Evolutionary conservation across 2,113 vertebrate species (phyloP), one percentile per base, ranked within the genome.

Genomic region (Stegastes partitus): DNA sequence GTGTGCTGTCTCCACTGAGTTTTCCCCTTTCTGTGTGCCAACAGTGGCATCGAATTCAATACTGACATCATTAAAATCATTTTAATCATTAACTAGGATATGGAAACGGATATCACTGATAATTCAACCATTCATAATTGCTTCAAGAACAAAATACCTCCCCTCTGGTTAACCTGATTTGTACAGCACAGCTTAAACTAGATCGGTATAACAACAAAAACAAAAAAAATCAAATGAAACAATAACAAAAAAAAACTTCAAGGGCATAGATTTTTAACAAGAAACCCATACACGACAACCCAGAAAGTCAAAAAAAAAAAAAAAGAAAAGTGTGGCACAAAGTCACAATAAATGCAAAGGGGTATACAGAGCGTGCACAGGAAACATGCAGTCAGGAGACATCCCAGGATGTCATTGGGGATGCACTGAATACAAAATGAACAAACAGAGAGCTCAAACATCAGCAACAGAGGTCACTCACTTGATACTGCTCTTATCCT

Each of bases 401-500:
- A 79, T 81, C 86, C 69, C 50, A 18, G 59, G 34, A 72, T 74
- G 76, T 79, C 53, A 81, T 10, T 57, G 42, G 79, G 86, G 73
- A 85, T 49, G 66, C 71, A 78, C 37, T 22, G 47, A 85, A 57
- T 50, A 89, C 81, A 83, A 66, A 82, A 81, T 49, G 68, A 77
- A 87, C 61, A 82, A 77, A 75, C 80, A 81, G 53, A 82, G 50
- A 87, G 91, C 91, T 93, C 88, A 93, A 92, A 92, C 89, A 73
- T 85, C 91, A 87, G 85, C 88, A 86, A 89, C 81, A 90, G 71
- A 91, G 70, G 77, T 82, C 81, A 92, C 77, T 81, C 72, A 76
- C 51, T 87, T 51, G 49, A 14, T 84, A 90, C 92, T 88, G 87
- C 87, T 92, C 91, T 92, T 85, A 89, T 93, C 90, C 91, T 90